Percentiles rank a stretch among this genome's conserved stretches.
These are phyloP conservation scores for Scomber colias DNA, from an alignment of 2,113 vertebrate genomes.

Conservation along the genomic window DNA sequence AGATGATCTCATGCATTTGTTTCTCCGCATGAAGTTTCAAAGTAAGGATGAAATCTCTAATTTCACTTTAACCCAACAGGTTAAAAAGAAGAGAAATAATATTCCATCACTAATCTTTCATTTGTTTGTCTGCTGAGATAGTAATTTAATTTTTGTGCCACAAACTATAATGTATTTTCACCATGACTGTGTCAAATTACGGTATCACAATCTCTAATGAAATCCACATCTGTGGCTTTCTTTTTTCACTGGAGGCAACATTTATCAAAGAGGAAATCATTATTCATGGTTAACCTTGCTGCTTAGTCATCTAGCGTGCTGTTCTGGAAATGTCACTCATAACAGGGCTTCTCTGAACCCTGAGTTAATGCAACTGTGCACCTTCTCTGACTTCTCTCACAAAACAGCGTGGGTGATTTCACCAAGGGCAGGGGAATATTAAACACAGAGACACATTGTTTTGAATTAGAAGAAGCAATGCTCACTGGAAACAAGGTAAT, in stretches of 20 bases:
- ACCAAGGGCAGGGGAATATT: conserved; percentile 24
- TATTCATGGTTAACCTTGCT: conserved; percentile 57
- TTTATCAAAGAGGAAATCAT: conserved; percentile 44
- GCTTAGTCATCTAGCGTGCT: conserved; percentile 41
- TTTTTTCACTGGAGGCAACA: conserved; percentile 32
- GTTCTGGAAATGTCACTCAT: conserved; percentile 59
- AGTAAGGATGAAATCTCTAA: not conserved
- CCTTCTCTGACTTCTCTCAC: conserved; percentile 20
- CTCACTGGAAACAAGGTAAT: conserved; percentile 46
- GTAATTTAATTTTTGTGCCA: not conserved
- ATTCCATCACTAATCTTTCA: not conserved
- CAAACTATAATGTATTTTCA: conserved; percentile 2
- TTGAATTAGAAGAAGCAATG: conserved; percentile 7
- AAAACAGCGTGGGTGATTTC: conserved; percentile 38
- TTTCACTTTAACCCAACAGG: not conserved
- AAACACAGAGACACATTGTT: conserved; percentile 20
- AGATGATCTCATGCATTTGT: not conserved
- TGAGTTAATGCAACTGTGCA: conserved; percentile 43
- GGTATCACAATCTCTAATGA: conserved; percentile 11
- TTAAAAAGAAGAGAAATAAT: not conserved
- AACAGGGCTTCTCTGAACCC: conserved; percentile 23
- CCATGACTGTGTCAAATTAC: conserved; percentile 20
- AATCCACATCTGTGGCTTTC: conserved; percentile 17
- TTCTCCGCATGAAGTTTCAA: conserved; percentile 1
- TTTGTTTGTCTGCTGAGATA: not conserved